Evolutionary conservation across 1,140 invertebrate species (phyloP).

Genomic region (Galendromus occidentalis): DNA sequence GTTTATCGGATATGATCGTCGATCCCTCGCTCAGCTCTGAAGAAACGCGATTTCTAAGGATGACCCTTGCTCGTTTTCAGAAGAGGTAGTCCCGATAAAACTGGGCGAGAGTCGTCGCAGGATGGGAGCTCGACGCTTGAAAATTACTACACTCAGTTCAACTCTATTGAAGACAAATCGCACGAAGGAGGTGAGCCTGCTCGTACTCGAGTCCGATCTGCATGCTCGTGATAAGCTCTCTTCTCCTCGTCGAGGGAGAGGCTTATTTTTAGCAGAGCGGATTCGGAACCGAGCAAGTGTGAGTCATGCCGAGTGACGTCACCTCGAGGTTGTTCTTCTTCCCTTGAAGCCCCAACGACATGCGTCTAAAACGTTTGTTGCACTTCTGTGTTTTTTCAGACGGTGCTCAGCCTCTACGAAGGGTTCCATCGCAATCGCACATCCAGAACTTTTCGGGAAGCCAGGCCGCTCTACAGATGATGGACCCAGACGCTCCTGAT

Average conservation of each 20-base stretch:
- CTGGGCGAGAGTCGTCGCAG: background rate
- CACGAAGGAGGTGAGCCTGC: background rate
- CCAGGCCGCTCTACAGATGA: slow-evolving; percentile 3
- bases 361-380: background rate
- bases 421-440: slow-evolving; percentile 7
- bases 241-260: too few relatives aligned
- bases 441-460: slow-evolving; percentile 10
- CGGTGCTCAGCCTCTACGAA: background rate
- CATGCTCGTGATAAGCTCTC: too few relatives aligned
- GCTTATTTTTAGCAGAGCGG: too few relatives aligned
- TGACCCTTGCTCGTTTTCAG: background rate
- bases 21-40: too few relatives aligned
- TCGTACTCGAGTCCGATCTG: too few relatives aligned
- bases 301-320: too few relatives aligned
- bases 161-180: background rate
- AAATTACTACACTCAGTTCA: slow-evolving; percentile 8
- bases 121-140: background rate
- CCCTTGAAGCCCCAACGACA: too few relatives aligned
- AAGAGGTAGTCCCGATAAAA: slow-evolving; percentile 1
- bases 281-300: too few relatives aligned
- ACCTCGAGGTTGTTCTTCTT: too few relatives aligned
- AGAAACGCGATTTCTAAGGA: too few relatives aligned
- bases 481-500: slow-evolving; percentile 3
- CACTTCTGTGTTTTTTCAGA: background rate
- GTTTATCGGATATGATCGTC: too few relatives aligned